phyloP scores from a whole-genome alignment of 1,140 invertebrate genomes.

The Pseudomyrmex gracilis region DNA sequence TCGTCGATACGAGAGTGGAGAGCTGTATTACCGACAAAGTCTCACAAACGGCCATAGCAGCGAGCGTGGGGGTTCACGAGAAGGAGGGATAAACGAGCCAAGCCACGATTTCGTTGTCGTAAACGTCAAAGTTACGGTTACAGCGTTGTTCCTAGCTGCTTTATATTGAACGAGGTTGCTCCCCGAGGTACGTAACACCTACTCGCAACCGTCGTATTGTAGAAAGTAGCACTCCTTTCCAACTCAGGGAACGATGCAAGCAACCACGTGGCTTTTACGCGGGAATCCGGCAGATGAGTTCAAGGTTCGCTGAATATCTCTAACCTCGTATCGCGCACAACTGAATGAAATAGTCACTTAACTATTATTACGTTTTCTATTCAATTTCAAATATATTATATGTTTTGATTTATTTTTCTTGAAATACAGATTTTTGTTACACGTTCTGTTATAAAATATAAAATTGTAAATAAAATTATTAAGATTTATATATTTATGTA shows the following conservation, averaged over 20 bases:
- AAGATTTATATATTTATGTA: too few relatives aligned
- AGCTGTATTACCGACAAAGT: constrained; percentile 70
- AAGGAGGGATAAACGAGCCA: constrained; percentile 82
- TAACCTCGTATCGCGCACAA: neutral
- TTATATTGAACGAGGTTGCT: constrained; percentile 86
- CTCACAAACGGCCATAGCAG: constrained; percentile 67
- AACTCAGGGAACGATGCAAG: constrained; percentile 56
- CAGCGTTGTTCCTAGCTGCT: constrained; percentile 85
- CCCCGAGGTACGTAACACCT: constrained; percentile 86
- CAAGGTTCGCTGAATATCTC: constrained; percentile 65
- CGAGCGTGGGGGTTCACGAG: constrained; percentile 65
- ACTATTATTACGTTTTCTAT: neutral
- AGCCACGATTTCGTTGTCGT: constrained; percentile 86
- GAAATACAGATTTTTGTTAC: neutral
- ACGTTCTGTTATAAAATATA: neutral
- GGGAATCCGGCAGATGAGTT: constrained; percentile 75
- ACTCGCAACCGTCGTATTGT: constrained; percentile 77
- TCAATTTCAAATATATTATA: neutral
- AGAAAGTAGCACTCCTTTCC: constrained; percentile 71
- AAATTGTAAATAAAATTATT: neutral
- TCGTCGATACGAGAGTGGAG: constrained; percentile 68
- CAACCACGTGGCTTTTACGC: constrained; percentile 82
- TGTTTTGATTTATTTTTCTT: neutral
- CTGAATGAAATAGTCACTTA: neutral
- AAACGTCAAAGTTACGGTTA: constrained; percentile 86